Base-by-base conservation (phyloP, 2,888 invertebrate species). In the Lagria hirta region DNA sequence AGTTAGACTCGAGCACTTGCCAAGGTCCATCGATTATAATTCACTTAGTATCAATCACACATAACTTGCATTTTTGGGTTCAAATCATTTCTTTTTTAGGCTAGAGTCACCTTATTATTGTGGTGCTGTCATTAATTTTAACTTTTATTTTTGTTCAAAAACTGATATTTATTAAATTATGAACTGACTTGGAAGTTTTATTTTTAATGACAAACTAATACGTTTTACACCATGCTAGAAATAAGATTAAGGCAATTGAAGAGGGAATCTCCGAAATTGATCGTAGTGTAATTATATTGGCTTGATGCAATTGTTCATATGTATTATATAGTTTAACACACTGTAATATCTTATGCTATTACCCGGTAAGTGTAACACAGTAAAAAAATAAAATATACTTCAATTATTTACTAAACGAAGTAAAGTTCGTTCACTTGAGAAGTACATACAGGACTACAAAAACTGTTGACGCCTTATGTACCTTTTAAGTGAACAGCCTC, bases 301-400 rank as follows among this genome's bases (percentile, higher is more conserved):
- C 59, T 62, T 58, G 55, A 52, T 61, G 62, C 60, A 52, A 52
- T 54, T 62, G 61, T 62, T 61, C 54, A 60, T 60, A 61, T 63
- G 63, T 64, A 64, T 55, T 57, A 62, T 64, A 59, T 54, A 51
- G 52, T 61, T 56, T 58, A 57, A 59, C 60, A 59, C 55, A 48
- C 61, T 57, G 52, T 57, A 56, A 54, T 61, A 55, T 55, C 58
- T 64, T 58, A 55, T 54, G 61, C 62, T 62, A 55, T 62, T 18
- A 62, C 55, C 56, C 62, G 63, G 62, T 62, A 62, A 62, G 61
- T 64, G 63, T 64, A 63, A 58, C 62, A 63, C 62, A 58, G 50
- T 60, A 63, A 57, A 60, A 56, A 49, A 61, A 61, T 56, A 46
- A 60, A 57, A 42, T 57, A 58, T 58, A 57, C 47, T 55, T 53